phyloP scores from a whole-genome alignment of 2,113 vertebrate species.

The Epinephelus fuscoguttatus region DNA sequence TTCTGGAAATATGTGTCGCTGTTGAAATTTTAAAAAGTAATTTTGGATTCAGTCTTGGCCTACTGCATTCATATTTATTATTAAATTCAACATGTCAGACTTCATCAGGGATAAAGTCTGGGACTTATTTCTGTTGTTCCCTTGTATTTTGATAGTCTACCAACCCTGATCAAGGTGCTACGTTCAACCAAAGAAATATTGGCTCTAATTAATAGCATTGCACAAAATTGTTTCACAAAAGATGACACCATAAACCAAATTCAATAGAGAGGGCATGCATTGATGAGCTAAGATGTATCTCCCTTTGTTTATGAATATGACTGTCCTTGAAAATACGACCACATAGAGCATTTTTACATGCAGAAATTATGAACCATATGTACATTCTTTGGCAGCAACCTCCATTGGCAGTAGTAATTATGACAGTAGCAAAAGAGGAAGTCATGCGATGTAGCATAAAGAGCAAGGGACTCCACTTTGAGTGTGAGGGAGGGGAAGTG shows the following conservation, averaged over 20 bases:
- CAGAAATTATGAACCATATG: no score
- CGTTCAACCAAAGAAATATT: no score
- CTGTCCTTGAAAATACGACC: no score
- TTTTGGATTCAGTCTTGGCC: not conserved
- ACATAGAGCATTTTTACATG: no score
- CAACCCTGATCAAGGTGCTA: not conserved
- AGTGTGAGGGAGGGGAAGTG: no score
- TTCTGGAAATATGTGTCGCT: no score
- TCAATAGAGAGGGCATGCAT: not conserved
- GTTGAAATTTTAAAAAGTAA: no score
- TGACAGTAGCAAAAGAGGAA: no score
- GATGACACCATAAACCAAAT: not conserved
- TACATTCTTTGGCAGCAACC: no score
- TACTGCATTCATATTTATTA: not conserved
- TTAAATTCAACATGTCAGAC: not conserved
- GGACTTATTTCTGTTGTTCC: not conserved
- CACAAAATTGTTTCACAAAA: not conserved
- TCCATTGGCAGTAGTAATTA: no score
- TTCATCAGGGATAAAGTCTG: not conserved
- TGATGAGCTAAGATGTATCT: not conserved
- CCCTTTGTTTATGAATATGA: not conserved
- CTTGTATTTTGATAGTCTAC: not conserved
- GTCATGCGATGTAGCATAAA: no score
- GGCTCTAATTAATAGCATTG: not conserved
- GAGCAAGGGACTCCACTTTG: no score